Conservation (phyloP, 2,797 vertebrate species). For the Coracias cyanogaster region DNA sequence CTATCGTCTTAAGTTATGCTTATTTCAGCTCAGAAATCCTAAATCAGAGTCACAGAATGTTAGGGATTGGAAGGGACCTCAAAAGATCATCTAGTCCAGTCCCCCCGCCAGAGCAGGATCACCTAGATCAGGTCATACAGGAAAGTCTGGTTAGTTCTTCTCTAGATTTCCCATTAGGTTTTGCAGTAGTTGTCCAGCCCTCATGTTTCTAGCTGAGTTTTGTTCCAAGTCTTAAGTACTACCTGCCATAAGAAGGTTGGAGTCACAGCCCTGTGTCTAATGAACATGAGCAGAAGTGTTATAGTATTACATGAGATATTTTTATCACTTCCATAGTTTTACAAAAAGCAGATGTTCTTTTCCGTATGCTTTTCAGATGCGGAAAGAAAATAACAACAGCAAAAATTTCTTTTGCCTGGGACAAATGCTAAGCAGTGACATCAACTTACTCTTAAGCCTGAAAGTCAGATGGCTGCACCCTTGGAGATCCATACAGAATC, state of each 20-base stretch:
- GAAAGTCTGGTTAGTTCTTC: background rate
- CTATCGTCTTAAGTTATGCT: background rate
- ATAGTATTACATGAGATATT: background rate
- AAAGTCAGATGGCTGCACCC: constrained; percentile 71
- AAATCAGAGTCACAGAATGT: too few species aligned
- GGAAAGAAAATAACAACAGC: background rate
- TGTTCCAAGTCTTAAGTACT: background rate
- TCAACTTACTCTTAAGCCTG: constrained; percentile 53
- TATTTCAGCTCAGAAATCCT: background rate
- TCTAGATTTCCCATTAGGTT: background rate
- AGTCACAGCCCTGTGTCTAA: background rate
- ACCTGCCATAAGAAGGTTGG: background rate
- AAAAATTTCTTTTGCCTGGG: constrained; percentile 13
- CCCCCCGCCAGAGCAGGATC: too few species aligned
- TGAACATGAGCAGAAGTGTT: background rate
- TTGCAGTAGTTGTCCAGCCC: background rate
- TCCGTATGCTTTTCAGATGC: background rate
- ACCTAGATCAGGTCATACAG: too few species aligned
- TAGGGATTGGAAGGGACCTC: too few species aligned
- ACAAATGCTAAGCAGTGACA: constrained; percentile 53
- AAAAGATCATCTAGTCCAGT: too few species aligned
- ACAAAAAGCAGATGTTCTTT: background rate
- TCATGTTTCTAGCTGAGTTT: background rate
- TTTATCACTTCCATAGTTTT: background rate
- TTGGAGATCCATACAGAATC: constrained; percentile 50